phyloP scores from a whole-genome alignment of 2,888 invertebrate species.

The Hecatera dysodea region DNA sequence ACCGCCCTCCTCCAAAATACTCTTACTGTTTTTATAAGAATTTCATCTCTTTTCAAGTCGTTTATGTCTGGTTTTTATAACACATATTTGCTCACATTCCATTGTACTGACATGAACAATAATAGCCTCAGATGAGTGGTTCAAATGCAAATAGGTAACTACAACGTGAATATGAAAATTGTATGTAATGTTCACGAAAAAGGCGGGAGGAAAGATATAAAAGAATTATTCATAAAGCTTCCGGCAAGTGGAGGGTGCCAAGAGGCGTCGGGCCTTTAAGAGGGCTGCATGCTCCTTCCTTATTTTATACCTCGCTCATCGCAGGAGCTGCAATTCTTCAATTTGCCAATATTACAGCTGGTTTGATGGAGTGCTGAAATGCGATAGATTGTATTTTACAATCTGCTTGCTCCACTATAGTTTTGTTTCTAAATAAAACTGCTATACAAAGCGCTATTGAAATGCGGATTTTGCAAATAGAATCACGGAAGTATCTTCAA shows the following conservation, averaged over 20 bases:
- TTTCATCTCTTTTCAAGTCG: neutral
- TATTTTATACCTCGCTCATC: constrained; percentile 46
- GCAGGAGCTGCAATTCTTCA: constrained; percentile 43
- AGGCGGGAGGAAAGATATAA: constrained; percentile 64
- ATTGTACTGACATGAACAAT: constrained; percentile 34
- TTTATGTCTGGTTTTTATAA: constrained; percentile 23
- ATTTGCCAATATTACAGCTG: constrained; percentile 43
- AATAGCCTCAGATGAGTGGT: constrained; percentile 52
- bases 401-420: neutral
- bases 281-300: constrained; percentile 53
- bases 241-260: constrained; percentile 69
- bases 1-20: neutral
- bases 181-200: constrained; percentile 71
- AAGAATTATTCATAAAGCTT: constrained; percentile 81
- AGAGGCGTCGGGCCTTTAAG: constrained; percentile 47
- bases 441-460: neutral
- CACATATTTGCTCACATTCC: constrained; percentile 25
- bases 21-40: constrained; percentile 18
- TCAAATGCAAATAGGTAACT: constrained; percentile 64
- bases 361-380: constrained; percentile 30
- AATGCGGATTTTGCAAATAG: neutral
- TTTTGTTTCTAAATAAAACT: constrained; percentile 7
- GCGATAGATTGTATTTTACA: constrained; percentile 22
- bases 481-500: neutral
- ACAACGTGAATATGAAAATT: constrained; percentile 66